Evolutionary conservation across 2,113 vertebrate species (phyloP).

Genomic region (Cyanoramphus novaezelandiae): DNA sequence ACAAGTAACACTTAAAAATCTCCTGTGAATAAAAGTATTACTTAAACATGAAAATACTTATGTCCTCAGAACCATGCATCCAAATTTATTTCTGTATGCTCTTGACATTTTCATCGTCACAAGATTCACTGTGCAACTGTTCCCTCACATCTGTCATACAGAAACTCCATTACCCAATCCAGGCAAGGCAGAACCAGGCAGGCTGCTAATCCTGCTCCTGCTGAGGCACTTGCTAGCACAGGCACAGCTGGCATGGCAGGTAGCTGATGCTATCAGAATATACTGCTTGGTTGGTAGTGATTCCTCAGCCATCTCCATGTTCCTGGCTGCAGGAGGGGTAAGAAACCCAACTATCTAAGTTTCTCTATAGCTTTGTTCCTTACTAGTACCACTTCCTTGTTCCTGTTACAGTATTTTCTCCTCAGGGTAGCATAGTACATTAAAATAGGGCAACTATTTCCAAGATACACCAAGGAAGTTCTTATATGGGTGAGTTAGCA

Average conservation of each 20-base stretch:
- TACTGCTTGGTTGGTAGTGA: neutral
- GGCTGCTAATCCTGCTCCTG: neutral
- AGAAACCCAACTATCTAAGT: neutral
- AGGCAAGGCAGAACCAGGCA: neutral
- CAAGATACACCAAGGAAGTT: neutral
- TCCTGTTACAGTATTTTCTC: neutral
- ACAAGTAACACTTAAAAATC: neutral
- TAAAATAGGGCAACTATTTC: neutral
- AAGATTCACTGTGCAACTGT: neutral
- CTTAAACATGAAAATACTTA: neutral
- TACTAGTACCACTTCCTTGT: neutral
- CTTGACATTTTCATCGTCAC: neutral
- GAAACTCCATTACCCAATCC: rapidly evolving
- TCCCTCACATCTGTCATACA: neutral
- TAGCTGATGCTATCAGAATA: neutral
- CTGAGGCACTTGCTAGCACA: neutral
- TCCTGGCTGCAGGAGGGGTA: neutral
- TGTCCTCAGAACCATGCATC: neutral
- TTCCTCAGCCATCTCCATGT: neutral
- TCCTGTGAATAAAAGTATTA: neutral
- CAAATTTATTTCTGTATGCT: neutral
- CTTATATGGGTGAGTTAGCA: neutral
- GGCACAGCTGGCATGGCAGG: neutral
- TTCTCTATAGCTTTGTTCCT: neutral
- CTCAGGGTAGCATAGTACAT: neutral